These are phyloP conservation scores for Strigops habroptila DNA, from an alignment of 2,113 vertebrate species.

Conservation along the genomic window DNA sequence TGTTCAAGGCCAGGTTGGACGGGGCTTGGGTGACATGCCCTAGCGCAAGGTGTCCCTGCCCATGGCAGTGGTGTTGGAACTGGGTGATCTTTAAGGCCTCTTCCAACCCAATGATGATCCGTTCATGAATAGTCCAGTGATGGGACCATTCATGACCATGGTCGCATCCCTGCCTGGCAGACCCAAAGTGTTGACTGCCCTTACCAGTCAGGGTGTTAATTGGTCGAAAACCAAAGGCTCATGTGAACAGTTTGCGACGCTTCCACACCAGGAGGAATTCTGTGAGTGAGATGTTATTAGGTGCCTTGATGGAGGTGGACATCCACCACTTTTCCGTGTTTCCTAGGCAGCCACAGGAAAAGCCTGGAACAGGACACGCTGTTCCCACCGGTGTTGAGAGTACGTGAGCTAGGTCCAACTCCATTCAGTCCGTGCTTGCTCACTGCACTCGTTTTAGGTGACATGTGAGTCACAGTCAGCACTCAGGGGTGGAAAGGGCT, in stretches of 20 bases:
- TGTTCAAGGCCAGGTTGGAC: not conserved
- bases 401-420: not conserved
- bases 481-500: not conserved
- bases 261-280: not conserved
- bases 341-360: not conserved
- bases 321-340: not conserved
- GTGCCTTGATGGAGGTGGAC: not conserved
- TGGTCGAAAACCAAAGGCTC: not conserved
- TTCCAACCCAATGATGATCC: not conserved
- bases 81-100: not conserved
- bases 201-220: rapidly evolving
- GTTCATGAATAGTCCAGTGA: no score
- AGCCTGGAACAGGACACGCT: rapidly evolving
- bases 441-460: not conserved
- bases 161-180: not conserved
- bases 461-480: constrained; percentile 4
- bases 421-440: not conserved
- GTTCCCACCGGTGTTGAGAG: not conserved
- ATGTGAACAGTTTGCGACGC: rapidly evolving
- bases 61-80: not conserved
- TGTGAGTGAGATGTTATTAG: rapidly evolving
- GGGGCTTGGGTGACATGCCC: no score
- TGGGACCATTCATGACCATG: not conserved
- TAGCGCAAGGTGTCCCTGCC: not conserved
- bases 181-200: rapidly evolving